A percentile compares a stretch with the other conserved stretches of the same genome.
These are phyloP conservation scores for cat (Felis catus) DNA, from an alignment of 2,113 vertebrate species.

Conservation along the genomic window F.catus_Fca126_mat1.0 CM031420.1:155520501-155521000, in stretches of 20 bases:
- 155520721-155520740: not conserved
- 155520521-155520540: slow-evolving; percentile 75
- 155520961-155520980: not conserved
- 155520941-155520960: not conserved
- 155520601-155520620: slow-evolving; percentile 45
- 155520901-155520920: not conserved
- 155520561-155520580: slow-evolving; percentile 32
- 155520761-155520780: not conserved
- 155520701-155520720: not conserved
- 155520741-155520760: not conserved
- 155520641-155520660: not conserved
- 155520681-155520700: not conserved
- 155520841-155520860: not conserved
- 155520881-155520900: not conserved
- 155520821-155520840: not conserved
- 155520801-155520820: not conserved
- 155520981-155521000: not conserved
- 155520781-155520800: not conserved
- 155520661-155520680: not conserved
- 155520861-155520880: not conserved
- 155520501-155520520: slow-evolving; percentile 78
- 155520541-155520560: slow-evolving; percentile 69
- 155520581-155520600: slow-evolving; percentile 47
- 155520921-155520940: not conserved
- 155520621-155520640: slow-evolving; percentile 40